phyloP scores from a whole-genome alignment of 2,113 vertebrate species.

The Dascyllus trimaculatus region DNA sequence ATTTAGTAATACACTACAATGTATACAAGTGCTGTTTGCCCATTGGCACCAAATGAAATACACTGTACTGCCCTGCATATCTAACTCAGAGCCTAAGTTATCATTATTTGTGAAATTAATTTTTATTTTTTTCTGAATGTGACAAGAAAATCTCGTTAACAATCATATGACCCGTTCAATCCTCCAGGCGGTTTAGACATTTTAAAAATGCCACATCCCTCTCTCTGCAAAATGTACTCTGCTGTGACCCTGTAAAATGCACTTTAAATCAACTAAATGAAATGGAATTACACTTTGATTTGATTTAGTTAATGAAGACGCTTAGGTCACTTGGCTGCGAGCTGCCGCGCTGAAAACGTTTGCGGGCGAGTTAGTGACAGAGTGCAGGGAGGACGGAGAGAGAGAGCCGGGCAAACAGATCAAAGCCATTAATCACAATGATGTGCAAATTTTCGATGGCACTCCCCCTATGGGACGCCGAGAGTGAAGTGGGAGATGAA shows the following conservation, averaged over 20 bases:
- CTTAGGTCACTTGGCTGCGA: slow-evolving; percentile 42
- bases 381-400: slow-evolving; percentile 21
- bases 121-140: not conserved
- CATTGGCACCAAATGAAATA: slow-evolving; percentile 20
- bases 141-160: slow-evolving; percentile 27
- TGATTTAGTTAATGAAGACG: slow-evolving; percentile 67
- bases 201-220: not conserved
- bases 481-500: slow-evolving; percentile 16
- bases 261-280: slow-evolving; percentile 55
- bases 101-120: not conserved
- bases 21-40: not conserved
- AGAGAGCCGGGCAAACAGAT: slow-evolving; percentile 55
- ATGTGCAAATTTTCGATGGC: slow-evolving; percentile 60
- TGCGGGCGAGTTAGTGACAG: slow-evolving; percentile 30
- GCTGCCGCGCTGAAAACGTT: slow-evolving; percentile 2
- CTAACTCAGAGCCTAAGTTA: slow-evolving; percentile 16
- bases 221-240: slow-evolving; percentile 2
- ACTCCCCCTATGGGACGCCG: slow-evolving; percentile 26
- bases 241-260: slow-evolving; percentile 44
- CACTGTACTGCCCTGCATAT: slow-evolving; percentile 2
- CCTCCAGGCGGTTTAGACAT: not conserved
- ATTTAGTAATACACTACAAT: slow-evolving; percentile 27
- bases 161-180: slow-evolving; percentile 8
- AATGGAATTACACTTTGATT: slow-evolving; percentile 62
- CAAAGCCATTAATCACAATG: slow-evolving; percentile 77